Conservation (phyloP, 37 sponge, comb jelly and placozoan genomes). For the Axinella damicornis region DNA sequence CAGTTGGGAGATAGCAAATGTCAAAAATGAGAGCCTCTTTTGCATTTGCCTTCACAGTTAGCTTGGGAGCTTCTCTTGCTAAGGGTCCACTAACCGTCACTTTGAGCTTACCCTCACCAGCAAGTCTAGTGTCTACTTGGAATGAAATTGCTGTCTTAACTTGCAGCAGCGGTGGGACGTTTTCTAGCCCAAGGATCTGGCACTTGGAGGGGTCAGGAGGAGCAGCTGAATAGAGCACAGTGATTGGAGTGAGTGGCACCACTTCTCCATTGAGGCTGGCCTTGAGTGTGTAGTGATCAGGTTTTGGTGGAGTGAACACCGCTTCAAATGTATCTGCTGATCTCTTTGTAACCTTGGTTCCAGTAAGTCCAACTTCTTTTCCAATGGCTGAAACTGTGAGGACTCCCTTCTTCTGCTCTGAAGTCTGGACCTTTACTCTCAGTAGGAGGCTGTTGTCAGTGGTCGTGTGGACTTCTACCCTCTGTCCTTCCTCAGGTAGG, state of each 20-base stretch:
- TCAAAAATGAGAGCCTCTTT: constrained; percentile 10
- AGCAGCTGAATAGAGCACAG: neutral
- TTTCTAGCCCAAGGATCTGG: constrained; percentile 22
- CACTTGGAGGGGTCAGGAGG: constrained; percentile 33
- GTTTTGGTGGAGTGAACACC: constrained; percentile 16
- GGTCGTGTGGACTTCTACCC: neutral
- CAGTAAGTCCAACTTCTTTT: constrained; percentile 10
- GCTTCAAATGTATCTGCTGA: constrained; percentile 2
- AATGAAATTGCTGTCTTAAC: neutral
- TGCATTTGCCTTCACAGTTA: neutral
- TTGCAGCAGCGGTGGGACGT: constrained; percentile 1
- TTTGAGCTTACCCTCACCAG: neutral
- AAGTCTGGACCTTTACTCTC: constrained; percentile 1
- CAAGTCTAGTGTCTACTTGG: neutral
- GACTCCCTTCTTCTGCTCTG: constrained; percentile 12
- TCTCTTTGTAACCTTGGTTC: neutral
- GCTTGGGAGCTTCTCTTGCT: neutral
- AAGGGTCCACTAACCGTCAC: constrained; percentile 31
- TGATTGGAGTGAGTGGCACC: constrained; percentile 55
- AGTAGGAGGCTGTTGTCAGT: constrained; percentile 16
- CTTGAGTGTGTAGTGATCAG: constrained; percentile 60
- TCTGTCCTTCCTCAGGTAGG: neutral
- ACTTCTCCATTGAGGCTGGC: constrained; percentile 17
- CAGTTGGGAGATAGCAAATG: constrained; percentile 50
- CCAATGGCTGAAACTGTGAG: constrained; percentile 45